Base-by-base conservation (phyloP, 30 jellyfish, hydroid and myxozoan genomes). In the Pseudorhiza aurosa region DNA sequence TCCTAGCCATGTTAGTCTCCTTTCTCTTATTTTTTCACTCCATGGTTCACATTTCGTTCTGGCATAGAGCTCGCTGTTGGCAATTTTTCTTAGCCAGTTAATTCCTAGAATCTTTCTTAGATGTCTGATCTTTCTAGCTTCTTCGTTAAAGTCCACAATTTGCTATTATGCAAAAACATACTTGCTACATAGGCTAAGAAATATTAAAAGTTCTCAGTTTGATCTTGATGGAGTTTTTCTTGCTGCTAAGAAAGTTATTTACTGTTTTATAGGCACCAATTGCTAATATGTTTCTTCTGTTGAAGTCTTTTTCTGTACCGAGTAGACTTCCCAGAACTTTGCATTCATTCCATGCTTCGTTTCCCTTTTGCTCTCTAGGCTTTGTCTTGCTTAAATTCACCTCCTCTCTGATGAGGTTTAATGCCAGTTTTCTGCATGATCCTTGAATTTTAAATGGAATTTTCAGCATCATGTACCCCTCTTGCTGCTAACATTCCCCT, bases 341-440 rank as follows among this genome's bases (percentile, higher is more conserved):
- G 82, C 90, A 63, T 58, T 59, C 82, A 43, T 78, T 59, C 90
- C 83, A 59, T 43, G 72, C 83, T 36, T 78, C 90, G 27, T 59
- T 58, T 78, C 83, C 82, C 60, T 78, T 78, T 50, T 31, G 90
- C 74, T 47, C 49, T n/a, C n/a, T n/a, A n/a, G n/a, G n/a, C n/a
- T n/a, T n/a, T n/a, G n/a, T n/a, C n/a, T n/a, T n/a, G n/a, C n/a
- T n/a, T n/a, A n/a, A n/a, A n/a, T n/a, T n/a, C n/a, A n/a, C n/a
- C n/a, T n/a, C n/a, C n/a, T n/a, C n/a, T n/a, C n/a, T n/a, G n/a
- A n/a, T n/a, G n/a, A n/a, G n/a, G n/a, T n/a, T n/a, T n/a, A n/a
- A n/a, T n/a, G n/a, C n/a, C n/a, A n/a, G n/a, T n/a, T n/a, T n/a
- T n/a, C n/a, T n/a, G n/a, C n/a, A n/a, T n/a, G n/a, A n/a, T n/a